A percentile compares a stretch with the other conserved stretches of the same genome.
Conservation (phyloP, 2,888 invertebrate species). For the Zootermopsis nevadensis region DNA sequence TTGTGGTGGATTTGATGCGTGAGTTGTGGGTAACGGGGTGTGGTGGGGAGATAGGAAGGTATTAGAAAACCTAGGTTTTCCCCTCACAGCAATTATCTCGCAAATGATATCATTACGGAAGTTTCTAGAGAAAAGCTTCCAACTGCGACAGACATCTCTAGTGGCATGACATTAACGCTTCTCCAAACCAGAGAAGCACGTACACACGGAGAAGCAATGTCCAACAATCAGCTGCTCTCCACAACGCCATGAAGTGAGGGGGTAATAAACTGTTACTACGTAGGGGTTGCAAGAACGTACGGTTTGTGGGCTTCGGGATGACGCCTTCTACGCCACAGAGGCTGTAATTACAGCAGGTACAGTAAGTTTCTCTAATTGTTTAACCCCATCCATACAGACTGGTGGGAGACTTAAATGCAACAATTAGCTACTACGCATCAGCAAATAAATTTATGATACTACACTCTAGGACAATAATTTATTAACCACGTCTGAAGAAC, state of each 20-base stretch:
- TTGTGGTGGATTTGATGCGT: neutral
- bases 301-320: neutral
- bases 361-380: neutral
- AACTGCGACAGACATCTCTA: neutral
- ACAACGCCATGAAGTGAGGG: neutral
- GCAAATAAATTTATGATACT: too few relatives aligned
- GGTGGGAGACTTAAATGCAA: neutral
- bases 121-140: neutral
- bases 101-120: conserved; percentile 31
- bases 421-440: neutral
- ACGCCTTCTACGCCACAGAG: neutral
- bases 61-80: conserved; percentile 7
- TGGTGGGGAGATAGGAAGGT: neutral
- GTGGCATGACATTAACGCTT: neutral
- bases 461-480: too few relatives aligned
- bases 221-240: conserved; percentile 22
- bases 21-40: neutral
- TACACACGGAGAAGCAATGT: neutral
- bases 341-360: conserved; percentile 1
- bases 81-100: conserved; percentile 2
- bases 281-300: neutral
- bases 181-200: neutral
- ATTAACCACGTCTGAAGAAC: too few relatives aligned
- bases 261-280: neutral
- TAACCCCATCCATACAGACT: neutral